Evolutionary conservation across 2,797 vertebrate species (phyloP).

Genomic region (Capromys pilorides): DNA sequence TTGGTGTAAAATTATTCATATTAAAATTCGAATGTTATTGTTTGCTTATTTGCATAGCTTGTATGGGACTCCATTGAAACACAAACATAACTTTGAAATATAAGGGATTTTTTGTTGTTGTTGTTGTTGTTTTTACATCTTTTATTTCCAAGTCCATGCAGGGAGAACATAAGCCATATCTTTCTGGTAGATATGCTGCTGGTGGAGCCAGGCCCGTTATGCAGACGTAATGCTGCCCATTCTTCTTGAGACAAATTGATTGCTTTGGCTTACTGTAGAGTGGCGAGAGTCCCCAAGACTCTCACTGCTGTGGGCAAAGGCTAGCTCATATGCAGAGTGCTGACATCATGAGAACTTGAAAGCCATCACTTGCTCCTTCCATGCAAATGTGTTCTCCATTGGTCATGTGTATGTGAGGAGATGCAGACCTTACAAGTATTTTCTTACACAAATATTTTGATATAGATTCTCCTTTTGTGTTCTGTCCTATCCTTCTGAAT

Average conservation of each 20-base stretch:
- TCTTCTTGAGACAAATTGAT: neutral
- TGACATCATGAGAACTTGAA: neutral
- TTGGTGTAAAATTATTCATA: neutral
- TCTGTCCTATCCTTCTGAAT: neutral
- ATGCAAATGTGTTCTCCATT: neutral
- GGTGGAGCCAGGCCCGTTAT: neutral
- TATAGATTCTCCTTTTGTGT: neutral
- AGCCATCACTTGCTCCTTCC: neutral
- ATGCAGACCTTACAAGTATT: neutral
- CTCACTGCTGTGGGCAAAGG: neutral
- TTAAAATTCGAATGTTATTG: neutral
- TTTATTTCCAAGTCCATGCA: neutral
- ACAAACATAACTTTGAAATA: neutral
- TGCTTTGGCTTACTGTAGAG: neutral
- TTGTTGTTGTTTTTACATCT: neutral
- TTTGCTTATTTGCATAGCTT: neutral
- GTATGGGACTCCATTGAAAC: neutral
- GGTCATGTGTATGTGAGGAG: neutral
- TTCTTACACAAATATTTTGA: conserved; percentile 26
- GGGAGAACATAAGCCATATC: neutral
- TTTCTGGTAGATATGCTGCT: neutral
- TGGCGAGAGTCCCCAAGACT: neutral
- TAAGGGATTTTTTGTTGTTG: neutral
- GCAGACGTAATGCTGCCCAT: neutral
- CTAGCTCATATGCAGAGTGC: neutral